phyloP scores from a whole-genome alignment of 92 coral and sea anemone species.

The Bergia puertoricense region DNA sequence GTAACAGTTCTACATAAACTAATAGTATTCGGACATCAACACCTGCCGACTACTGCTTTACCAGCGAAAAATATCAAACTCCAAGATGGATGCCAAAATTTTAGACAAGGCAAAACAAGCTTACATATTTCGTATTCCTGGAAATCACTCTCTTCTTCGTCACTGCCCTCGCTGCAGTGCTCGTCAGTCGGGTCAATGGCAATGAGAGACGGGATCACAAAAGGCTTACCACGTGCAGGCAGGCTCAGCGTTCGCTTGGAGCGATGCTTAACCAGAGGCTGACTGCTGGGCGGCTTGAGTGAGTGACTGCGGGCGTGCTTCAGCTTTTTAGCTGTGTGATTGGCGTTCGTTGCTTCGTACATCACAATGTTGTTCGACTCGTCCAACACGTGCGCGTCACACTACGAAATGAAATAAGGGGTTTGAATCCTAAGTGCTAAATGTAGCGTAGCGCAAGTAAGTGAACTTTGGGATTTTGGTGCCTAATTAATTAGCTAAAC shows the following conservation, averaged over 20 bases:
- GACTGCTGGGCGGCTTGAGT: conserved; percentile 34
- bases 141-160: conserved; percentile 9
- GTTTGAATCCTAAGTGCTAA: no score
- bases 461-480: no score
- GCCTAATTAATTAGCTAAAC: no score
- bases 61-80: neutral
- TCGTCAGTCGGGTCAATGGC: conserved; percentile 5
- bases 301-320: conserved; percentile 37
- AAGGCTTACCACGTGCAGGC: conserved; percentile 25
- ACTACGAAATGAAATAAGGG: neutral
- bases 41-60: neutral
- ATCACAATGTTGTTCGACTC: neutral
- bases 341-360: conserved; percentile 1
- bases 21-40: neutral
- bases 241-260: conserved; percentile 36
- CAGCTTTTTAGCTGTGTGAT: neutral
- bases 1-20: neutral
- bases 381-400: neutral
- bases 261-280: conserved; percentile 20
- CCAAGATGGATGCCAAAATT: neutral
- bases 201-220: conserved; percentile 19
- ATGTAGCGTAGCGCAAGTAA: no score
- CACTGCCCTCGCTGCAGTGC: conserved; percentile 6
- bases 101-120: neutral
- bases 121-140: conserved; percentile 40